These are phyloP conservation scores for Agrotis clavis DNA, from an alignment of 2,888 invertebrate species.

Conservation along the genomic window DNA sequence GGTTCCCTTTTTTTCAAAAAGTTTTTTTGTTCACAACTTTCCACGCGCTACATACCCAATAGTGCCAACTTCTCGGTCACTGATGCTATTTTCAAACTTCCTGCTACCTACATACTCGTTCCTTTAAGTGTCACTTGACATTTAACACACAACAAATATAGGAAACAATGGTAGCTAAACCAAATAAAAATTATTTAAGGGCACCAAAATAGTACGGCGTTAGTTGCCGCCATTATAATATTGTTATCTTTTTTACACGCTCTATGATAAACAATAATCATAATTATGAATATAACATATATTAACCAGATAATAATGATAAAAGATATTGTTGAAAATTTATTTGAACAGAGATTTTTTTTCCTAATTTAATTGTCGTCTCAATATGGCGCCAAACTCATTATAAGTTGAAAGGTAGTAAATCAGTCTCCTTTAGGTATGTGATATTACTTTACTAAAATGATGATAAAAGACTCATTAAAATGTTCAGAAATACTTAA, in stretches of 20 bases:
- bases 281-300: too few species aligned
- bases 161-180: not conserved
- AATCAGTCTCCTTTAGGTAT: not conserved
- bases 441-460: not conserved
- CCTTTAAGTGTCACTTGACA: not conserved
- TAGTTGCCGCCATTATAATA: too few species aligned
- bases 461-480: conserved; percentile 9
- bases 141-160: not conserved
- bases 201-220: too few species aligned
- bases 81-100: not conserved
- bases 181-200: not conserved
- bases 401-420: not conserved
- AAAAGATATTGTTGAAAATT: too few species aligned
- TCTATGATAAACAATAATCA: too few species aligned
- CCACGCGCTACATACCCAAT: not conserved
- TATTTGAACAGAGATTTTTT: too few species aligned
- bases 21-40: not conserved
- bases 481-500: conserved; percentile 7
- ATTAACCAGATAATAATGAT: too few species aligned
- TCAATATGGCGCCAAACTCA: too few species aligned
- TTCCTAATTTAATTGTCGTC: too few species aligned
- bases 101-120: not conserved
- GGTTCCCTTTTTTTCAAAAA: too few species aligned
- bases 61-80: not conserved
- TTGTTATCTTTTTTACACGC: too few species aligned